Evolutionary conservation across 2,888 invertebrate genomes (phyloP).

Genomic region (Emmelina monodactyla): DNA sequence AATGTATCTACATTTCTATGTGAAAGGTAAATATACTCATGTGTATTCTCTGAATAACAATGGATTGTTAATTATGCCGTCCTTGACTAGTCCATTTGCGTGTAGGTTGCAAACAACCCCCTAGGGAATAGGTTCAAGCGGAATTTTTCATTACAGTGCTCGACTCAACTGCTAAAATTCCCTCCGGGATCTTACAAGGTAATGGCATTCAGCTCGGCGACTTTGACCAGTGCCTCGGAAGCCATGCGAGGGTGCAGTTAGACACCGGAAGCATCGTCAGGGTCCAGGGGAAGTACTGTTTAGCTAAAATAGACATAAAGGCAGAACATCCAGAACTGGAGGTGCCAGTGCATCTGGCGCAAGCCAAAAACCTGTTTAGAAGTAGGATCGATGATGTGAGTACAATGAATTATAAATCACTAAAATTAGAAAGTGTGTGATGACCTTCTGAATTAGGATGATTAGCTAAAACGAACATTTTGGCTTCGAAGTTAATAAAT

Average conservation of each 20-base stretch:
- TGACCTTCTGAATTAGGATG: too few relatives aligned
- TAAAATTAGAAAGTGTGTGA: too few relatives aligned
- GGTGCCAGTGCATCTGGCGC: constrained; percentile 70
- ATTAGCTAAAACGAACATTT: too few relatives aligned
- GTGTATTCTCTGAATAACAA: not conserved
- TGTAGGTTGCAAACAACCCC: constrained; percentile 2
- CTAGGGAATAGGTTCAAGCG: constrained; percentile 23
- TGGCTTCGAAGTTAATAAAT: too few relatives aligned
- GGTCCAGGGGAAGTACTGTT: constrained; percentile 74
- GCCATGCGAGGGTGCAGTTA: constrained; percentile 67
- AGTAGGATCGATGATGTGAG: constrained; percentile 71
- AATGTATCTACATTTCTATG: not conserved
- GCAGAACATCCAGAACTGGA: constrained; percentile 66
- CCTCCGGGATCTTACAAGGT: constrained; percentile 72
- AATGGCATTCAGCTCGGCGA: constrained; percentile 76
- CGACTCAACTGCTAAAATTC: constrained; percentile 75
- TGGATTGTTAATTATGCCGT: constrained; percentile 1
- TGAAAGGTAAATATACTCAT: not conserved
- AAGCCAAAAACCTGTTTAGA: constrained; percentile 70
- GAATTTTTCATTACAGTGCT: constrained; percentile 68
- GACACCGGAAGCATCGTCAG: constrained; percentile 66
- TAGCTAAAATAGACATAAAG: constrained; percentile 70
- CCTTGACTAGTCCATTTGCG: constrained; percentile 6
- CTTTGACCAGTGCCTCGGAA: constrained; percentile 72
- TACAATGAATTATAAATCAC: too few relatives aligned